These are phyloP conservation scores for Drosophila suzukii DNA, from an alignment of 1,140 invertebrate species.

Conservation along the genomic window DNA sequence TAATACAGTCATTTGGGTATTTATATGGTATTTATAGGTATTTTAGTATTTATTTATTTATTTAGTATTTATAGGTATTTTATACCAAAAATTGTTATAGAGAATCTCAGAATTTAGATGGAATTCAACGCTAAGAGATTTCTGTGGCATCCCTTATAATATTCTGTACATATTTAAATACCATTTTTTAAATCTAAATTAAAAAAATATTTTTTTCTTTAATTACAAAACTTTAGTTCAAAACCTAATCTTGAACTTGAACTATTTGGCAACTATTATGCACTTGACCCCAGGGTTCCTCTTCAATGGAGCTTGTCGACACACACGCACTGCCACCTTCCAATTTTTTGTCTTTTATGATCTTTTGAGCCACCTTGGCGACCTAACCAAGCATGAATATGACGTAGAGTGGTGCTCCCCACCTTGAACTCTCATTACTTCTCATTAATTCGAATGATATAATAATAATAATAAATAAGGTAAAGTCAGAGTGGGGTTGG, in stretches of 20 bases:
- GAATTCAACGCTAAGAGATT: too few relatives aligned
- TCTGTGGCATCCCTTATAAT: too few relatives aligned
- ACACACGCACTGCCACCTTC: constrained; percentile 28
- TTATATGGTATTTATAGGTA: too few relatives aligned
- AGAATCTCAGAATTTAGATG: too few relatives aligned
- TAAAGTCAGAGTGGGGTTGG: constrained; percentile 6
- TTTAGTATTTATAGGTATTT: too few relatives aligned
- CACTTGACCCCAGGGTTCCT: constrained; percentile 44
- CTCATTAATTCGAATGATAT: constrained; percentile 62
- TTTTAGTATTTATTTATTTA: too few relatives aligned
- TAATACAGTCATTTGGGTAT: too few relatives aligned
- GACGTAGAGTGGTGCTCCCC: constrained; percentile 6
- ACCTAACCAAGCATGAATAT: constrained; percentile 46
- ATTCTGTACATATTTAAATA: too few relatives aligned
- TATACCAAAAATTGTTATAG: too few relatives aligned
- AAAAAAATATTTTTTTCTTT: neutral
- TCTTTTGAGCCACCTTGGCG: constrained; percentile 21
- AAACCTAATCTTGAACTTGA: constrained; percentile 15
- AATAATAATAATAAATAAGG: constrained; percentile 11
- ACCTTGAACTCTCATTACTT: constrained; percentile 17
- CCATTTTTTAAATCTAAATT: too few relatives aligned
- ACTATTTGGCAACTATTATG: constrained; percentile 6
- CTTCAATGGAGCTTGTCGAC: constrained; percentile 50
- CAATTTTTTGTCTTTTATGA: neutral
- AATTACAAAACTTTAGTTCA: neutral